Evolutionary conservation across 2,888 invertebrate species (phyloP).

Genomic region (Noctua janthina): DNA sequence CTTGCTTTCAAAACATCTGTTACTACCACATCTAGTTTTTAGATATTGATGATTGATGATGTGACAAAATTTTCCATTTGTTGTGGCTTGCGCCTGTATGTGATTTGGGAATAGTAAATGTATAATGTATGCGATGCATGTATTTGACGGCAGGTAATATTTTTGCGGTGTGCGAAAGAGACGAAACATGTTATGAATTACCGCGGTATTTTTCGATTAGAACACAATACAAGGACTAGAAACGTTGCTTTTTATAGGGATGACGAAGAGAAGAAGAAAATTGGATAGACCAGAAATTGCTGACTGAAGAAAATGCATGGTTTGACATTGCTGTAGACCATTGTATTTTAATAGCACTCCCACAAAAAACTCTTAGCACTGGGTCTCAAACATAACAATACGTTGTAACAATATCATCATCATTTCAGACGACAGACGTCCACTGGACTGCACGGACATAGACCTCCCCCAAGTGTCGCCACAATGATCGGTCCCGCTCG

Average conservation of each 20-base stretch:
- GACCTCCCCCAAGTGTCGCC: too few species aligned
- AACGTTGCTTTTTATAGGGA: neutral
- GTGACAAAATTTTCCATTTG: slow-evolving; percentile 47
- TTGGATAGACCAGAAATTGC: too few species aligned
- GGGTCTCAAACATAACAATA: neutral
- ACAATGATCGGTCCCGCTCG: too few species aligned
- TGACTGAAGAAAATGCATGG: too few species aligned
- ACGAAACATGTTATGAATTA: neutral
- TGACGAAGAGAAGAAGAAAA: neutral
- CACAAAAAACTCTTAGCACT: neutral
- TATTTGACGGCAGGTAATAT: slow-evolving; percentile 6
- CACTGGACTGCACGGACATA: too few species aligned
- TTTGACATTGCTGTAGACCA: neutral
- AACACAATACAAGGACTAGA: neutral
- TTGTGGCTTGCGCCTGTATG: neutral
- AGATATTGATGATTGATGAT: slow-evolving; percentile 25
- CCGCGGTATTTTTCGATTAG: neutral
- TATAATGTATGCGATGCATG: slow-evolving; percentile 23
- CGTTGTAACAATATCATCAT: too few species aligned
- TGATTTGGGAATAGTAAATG: slow-evolving; percentile 40
- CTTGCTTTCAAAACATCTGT: neutral
- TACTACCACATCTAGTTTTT: slow-evolving; percentile 34
- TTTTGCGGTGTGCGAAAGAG: neutral
- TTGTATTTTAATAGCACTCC: neutral
- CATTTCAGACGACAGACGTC: too few species aligned